Conservation (phyloP, 1,140 invertebrate genomes). For the Phthorimaea operculella region DNA sequence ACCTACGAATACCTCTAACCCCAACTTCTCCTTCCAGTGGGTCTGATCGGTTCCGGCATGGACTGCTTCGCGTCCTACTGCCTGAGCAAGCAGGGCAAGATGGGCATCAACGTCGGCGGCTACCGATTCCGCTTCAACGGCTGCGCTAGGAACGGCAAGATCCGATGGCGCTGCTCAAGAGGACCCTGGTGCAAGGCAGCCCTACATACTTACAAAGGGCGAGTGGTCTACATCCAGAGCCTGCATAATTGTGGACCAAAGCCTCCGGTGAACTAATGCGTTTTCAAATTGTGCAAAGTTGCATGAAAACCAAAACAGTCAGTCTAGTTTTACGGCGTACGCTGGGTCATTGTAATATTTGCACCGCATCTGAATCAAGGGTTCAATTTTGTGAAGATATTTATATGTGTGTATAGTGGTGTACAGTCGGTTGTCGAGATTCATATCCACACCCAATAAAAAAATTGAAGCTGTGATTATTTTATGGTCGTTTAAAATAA, state of each 20-base stretch:
- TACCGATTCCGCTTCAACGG: conserved; percentile 60
- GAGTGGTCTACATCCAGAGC: conserved; percentile 59
- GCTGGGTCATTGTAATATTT: no score
- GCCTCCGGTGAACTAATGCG: conserved; percentile 24
- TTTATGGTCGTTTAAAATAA: no score
- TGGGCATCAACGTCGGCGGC: conserved; percentile 59
- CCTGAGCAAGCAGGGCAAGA: conserved; percentile 61
- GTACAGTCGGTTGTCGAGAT: no score
- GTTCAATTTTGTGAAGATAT: no score
- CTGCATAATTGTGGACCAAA: conserved; percentile 56
- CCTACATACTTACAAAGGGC: conserved; percentile 52
- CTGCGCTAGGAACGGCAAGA: conserved; percentile 56
- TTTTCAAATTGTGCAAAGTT: no score
- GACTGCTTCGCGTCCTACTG: conserved; percentile 59
- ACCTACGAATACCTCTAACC: no score
- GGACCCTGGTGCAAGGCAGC: conserved; percentile 61
- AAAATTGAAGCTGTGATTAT: no score
- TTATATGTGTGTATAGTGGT: no score
- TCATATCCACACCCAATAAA: no score
- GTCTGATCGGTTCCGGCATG: conserved; percentile 47
- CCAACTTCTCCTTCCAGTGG: conserved; percentile 22
- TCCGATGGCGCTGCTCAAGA: conserved; percentile 53
- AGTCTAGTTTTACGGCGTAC: no score
- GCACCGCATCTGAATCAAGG: no score
- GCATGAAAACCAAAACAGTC: no score